Conservation (phyloP, 2,113 vertebrate genomes). For the Onychostruthus taczanowskii region DNA sequence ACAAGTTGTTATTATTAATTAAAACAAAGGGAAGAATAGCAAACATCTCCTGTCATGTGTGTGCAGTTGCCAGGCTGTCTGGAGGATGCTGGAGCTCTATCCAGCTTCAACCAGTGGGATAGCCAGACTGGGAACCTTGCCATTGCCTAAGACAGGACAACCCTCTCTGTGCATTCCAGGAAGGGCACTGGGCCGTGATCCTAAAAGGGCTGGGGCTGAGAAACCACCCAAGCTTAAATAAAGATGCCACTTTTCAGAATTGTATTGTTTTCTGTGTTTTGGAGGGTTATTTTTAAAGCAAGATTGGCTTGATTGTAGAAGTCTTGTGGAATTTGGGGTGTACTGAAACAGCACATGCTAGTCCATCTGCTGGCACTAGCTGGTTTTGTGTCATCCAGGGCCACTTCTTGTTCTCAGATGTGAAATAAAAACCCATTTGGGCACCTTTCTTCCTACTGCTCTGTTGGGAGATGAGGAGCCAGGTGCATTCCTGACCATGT, state of each 20-base stretch:
- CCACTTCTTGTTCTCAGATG: background rate
- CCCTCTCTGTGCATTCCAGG: background rate
- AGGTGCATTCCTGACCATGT: fast-evolving
- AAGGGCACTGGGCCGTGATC: background rate
- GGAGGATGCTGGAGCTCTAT: background rate
- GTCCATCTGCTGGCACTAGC: background rate
- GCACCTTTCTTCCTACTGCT: background rate
- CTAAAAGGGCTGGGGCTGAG: background rate
- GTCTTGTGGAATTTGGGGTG: background rate
- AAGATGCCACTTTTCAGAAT: background rate
- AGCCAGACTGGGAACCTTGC: background rate
- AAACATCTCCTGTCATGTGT: slow-evolving; percentile 8
- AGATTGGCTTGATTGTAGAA: background rate
- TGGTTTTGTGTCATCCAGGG: background rate
- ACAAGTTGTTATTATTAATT: slow-evolving; percentile 58
- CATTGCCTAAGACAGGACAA: too few species aligned
- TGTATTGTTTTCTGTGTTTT: background rate
- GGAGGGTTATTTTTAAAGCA: background rate
- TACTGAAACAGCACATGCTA: fast-evolving
- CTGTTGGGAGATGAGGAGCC: background rate
- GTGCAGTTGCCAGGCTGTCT: background rate
- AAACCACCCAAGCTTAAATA: background rate
- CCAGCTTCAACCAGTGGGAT: background rate
- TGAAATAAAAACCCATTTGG: background rate
- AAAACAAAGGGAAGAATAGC: slow-evolving; percentile 36